Base-by-base conservation (phyloP, 2,113 vertebrate genomes). In the Henicopernis longicauda region DNA sequence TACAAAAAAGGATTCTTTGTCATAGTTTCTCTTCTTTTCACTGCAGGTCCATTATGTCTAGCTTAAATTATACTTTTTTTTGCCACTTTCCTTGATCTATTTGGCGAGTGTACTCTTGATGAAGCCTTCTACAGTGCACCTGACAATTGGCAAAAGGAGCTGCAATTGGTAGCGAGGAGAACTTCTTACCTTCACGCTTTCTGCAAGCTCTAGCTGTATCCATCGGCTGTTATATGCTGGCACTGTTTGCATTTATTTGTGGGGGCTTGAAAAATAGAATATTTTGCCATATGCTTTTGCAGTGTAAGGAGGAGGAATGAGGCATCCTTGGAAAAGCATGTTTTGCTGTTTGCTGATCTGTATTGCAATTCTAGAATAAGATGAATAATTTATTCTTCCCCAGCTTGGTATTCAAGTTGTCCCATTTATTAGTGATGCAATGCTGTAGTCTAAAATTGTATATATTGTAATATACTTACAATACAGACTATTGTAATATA, bases 21-120 rank as follows among this genome's bases (percentile, higher is more conserved):
- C 1, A 0, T 38, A 32, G 18, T 57, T 83, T 50, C 18, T 78
- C 0, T 3, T 6, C 9, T 76, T 87, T 87, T 16, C 1, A 1
- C 21, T 89, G 27, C 45, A 59, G 27, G 7, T 81, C 29, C 67
- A 0, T 71, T 86, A 23, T 59, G 19, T 69, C 26, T 54, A 71
- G 4, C 14, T 61, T 49, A 67, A 83, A 44, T 50, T 38, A 55
- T 6, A 42, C 19, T 5, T 34, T 44, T 59, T 40, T 57, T 49
- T 16, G 5, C 2, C 5, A 2, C 73, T 94, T 84, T 36, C 15
- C 7, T 81, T 67, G 4, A 7, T 61, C 7, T 52, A 1, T 82
- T 76, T 69, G 23, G 15, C 55, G 38, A 76, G 14, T 32, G 11
- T 65, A 1, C 16, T 54, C 7, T 70, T 44, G 44, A 20, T 67